Percentiles rank a stretch among this genome's conserved stretches.
These are phyloP conservation scores for Oceanites oceanicus DNA, from an alignment of 2,113 vertebrate species.

Conservation along the genomic window DNA sequence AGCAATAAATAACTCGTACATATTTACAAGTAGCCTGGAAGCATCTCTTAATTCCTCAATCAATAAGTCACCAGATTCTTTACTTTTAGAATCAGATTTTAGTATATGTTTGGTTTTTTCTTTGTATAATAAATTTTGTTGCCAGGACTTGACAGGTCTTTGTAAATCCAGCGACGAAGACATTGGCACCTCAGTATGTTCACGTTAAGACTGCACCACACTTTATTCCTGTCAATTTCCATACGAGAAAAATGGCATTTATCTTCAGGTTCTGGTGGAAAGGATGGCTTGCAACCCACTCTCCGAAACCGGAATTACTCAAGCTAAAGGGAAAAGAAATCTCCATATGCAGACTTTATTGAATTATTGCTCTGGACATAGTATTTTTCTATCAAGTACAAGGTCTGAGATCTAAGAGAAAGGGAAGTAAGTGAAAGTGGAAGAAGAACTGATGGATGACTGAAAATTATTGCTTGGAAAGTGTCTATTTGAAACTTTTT, in stretches of 20 bases:
- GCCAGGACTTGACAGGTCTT: not conserved
- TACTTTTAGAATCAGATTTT: not conserved
- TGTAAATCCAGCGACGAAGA: not conserved
- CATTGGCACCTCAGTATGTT: not conserved
- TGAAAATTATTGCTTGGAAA: not conserved
- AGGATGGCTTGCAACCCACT: not conserved
- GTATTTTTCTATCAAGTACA: not conserved
- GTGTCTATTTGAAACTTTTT: not conserved
- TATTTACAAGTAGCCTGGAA: not conserved
- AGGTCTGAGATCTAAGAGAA: not conserved
- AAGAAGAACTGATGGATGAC: not conserved
- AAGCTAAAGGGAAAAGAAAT: not conserved
- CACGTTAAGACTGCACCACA: not conserved
- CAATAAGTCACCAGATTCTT: not conserved
- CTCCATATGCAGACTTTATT: not conserved
- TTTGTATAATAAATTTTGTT: not conserved
- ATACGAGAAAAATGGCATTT: not conserved
- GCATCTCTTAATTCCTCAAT: not conserved
- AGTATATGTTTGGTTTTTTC: not conserved
- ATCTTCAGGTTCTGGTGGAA: not conserved
- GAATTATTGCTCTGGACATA: not conserved
- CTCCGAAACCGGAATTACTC: not conserved
- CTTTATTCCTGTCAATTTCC: not conserved
- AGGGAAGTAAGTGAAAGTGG: not conserved
- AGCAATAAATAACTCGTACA: not conserved